These are phyloP conservation scores for Falco rusticolus DNA, from an alignment of 2,797 vertebrate species.

Conservation along the genomic window DNA sequence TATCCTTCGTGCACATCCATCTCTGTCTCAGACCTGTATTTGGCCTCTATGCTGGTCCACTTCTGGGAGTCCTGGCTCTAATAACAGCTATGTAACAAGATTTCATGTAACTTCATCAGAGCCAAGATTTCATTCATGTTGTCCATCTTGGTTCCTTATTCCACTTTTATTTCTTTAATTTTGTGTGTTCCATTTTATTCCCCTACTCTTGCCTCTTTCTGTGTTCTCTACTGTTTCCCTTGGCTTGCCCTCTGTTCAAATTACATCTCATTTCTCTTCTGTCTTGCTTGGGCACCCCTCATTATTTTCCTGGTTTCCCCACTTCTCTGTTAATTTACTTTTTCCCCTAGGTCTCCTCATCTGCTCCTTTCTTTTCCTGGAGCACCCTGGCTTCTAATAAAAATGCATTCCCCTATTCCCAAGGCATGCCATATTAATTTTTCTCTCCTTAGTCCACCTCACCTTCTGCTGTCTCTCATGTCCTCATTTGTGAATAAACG, in stretches of 20 bases:
- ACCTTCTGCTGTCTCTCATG: not conserved
- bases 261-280: not conserved
- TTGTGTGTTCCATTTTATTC: not conserved
- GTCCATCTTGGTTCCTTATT: not conserved
- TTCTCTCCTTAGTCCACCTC: not conserved
- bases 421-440: not conserved
- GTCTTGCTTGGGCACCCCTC: not conserved
- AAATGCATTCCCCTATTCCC: not conserved
- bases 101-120: not conserved
- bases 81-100: not conserved
- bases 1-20: not conserved
- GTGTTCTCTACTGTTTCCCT: not conserved
- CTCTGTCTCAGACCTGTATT: not conserved
- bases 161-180: not conserved
- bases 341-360: not conserved
- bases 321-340: not conserved
- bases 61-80: not conserved
- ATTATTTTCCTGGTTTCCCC: not conserved
- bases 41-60: not conserved
- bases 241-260: not conserved
- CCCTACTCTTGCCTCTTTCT: not conserved
- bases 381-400: not conserved
- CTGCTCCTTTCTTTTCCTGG: not conserved
- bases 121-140: not conserved
- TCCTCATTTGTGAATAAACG: not conserved